Percentiles rank a stretch among this genome's conserved stretches.
These are phyloP conservation scores for Procambarus virginalis DNA, from an alignment of 1,140 invertebrate species.

Conservation along the genomic window DNA sequence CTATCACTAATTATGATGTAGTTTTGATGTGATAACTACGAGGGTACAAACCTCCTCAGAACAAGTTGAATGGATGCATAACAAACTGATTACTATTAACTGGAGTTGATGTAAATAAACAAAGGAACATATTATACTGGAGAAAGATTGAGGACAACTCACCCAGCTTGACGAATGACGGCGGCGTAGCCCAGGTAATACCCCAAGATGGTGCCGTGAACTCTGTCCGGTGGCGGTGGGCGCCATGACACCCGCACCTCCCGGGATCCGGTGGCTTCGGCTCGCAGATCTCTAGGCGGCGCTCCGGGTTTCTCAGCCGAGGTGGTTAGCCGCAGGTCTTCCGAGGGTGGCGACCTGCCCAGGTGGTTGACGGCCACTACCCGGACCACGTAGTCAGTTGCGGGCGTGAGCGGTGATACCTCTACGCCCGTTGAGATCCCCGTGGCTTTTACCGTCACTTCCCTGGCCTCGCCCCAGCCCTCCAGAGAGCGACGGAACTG, in stretches of 20 bases:
- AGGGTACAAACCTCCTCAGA: too few relatives aligned
- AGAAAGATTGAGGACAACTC: background rate
- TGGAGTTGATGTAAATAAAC: too few relatives aligned
- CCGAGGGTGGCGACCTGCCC: conserved; percentile 73
- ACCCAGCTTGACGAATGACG: conserved; percentile 36
- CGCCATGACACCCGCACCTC: conserved; percentile 86
- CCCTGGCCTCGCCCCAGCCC: conserved; percentile 53
- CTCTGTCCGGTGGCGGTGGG: conserved; percentile 80
- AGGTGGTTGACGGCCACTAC: conserved; percentile 70
- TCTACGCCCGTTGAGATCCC: conserved; percentile 29
- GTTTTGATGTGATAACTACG: too few relatives aligned
- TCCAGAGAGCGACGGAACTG: conserved; percentile 60
- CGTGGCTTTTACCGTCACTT: conserved; percentile 22
- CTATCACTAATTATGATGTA: too few relatives aligned
- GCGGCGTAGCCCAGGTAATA: conserved; percentile 74
- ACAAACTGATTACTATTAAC: too few relatives aligned
- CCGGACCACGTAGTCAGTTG: conserved; percentile 67
- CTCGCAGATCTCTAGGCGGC: conserved; percentile 83
- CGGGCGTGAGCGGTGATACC: conserved; percentile 60
- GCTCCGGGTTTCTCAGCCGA: conserved; percentile 78
- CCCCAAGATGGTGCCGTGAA: conserved; percentile 84
- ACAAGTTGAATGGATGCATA: too few relatives aligned
- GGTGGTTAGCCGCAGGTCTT: conserved; percentile 64
- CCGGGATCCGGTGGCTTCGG: conserved; percentile 83
- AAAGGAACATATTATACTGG: too few relatives aligned